phyloP scores from a whole-genome alignment of 2,888 invertebrate genomes.

The Melanotus villosus region DNA sequence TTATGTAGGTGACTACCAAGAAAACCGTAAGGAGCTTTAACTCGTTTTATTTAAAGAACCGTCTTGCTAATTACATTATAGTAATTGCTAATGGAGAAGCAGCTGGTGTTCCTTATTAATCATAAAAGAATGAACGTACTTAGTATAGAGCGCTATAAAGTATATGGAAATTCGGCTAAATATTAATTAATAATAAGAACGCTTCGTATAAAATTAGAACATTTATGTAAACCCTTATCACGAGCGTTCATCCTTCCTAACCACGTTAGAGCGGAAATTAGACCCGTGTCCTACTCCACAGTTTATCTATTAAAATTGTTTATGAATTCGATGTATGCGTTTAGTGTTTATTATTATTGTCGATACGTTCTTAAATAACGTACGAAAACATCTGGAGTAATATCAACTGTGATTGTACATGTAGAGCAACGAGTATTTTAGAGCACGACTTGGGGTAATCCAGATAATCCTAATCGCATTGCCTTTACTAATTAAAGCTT shows the following conservation, averaged over 20 bases:
- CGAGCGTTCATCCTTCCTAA: slow-evolving; percentile 30
- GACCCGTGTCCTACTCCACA: slow-evolving; percentile 22
- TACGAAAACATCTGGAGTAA: slow-evolving; percentile 28
- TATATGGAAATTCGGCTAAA: neutral
- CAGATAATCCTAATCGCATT: slow-evolving; percentile 48
- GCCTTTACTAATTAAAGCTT: slow-evolving; percentile 45
- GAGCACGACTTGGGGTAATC: slow-evolving; percentile 28
- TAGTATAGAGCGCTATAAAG: neutral
- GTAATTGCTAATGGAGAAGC: neutral
- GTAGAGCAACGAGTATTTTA: neutral
- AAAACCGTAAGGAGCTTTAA: no score
- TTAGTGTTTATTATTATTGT: slow-evolving; percentile 27
- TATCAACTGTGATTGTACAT: slow-evolving; percentile 22
- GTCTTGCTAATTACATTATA: neutral
- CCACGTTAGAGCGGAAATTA: slow-evolving; percentile 33
- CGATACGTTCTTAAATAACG: slow-evolving; percentile 20
- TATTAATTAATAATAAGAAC: slow-evolving; percentile 4
- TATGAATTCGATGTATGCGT: slow-evolving; percentile 33
- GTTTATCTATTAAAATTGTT: slow-evolving; percentile 33
- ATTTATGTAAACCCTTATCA: slow-evolving; percentile 38
- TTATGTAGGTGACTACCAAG: no score
- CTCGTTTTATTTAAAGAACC: no score
- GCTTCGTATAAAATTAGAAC: slow-evolving; percentile 13
- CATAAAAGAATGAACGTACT: neutral
- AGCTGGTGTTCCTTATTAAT: no score